Conservation (phyloP, 2,797 vertebrate genomes). For the Diplodus sargus region DNA sequence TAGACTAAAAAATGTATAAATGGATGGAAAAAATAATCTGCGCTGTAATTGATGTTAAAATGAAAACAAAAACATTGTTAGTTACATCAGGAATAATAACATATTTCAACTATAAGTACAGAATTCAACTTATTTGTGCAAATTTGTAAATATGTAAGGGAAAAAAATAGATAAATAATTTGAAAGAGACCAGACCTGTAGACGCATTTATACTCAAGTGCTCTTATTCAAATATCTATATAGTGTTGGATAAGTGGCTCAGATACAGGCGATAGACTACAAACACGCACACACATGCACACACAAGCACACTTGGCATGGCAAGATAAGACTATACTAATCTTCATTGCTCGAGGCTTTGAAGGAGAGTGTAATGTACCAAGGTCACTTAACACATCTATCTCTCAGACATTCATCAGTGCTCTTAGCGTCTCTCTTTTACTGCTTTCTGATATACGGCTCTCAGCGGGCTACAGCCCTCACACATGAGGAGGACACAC, state of each 20-base stretch:
- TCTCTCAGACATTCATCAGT: slow-evolving; percentile 79
- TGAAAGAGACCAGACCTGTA: not conserved
- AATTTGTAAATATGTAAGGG: not conserved
- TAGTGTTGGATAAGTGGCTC: slow-evolving; percentile 13
- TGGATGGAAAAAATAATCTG: not conserved
- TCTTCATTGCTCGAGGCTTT: slow-evolving; percentile 68
- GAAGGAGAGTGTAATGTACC: slow-evolving; percentile 79
- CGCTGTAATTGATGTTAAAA: not conserved
- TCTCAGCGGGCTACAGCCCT: slow-evolving; percentile 68
- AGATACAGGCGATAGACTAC: slow-evolving; percentile 3
- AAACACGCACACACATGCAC: slow-evolving; percentile 16
- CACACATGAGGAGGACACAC: slow-evolving; percentile 64
- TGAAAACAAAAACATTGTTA: not conserved
- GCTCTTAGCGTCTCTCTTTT: slow-evolving; percentile 75
- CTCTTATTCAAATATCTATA: not conserved
- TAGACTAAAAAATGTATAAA: not conserved
- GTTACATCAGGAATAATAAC: not conserved
- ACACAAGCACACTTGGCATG: slow-evolving; percentile 37
- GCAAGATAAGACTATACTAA: slow-evolving; percentile 57
- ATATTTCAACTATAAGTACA: not conserved
- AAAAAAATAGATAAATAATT: not conserved
- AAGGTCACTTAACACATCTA: slow-evolving; percentile 83
- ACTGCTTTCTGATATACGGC: slow-evolving; percentile 76
- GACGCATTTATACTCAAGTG: not conserved
- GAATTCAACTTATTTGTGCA: not conserved